A percentile compares a stretch with the other conserved stretches of the same genome.
Conservation (phyloP, 2,113 vertebrate species). For the Arizona elegans region DNA sequence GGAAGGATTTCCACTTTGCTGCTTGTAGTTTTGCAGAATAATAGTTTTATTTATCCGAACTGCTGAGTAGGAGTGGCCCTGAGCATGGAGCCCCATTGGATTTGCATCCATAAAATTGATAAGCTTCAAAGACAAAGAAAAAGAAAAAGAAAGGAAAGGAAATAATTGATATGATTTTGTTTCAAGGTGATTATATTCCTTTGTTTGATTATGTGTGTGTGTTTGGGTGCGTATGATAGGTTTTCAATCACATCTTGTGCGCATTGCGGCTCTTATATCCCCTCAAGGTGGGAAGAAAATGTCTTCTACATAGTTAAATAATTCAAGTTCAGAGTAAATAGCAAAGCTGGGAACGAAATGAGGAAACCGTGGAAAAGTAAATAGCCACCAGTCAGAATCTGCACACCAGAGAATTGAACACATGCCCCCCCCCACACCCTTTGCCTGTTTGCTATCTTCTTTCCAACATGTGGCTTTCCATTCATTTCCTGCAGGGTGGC, state of each 20-base stretch:
- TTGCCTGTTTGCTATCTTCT: neutral
- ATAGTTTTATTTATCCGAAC: slow-evolving; percentile 35
- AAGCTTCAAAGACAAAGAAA: slow-evolving; percentile 17
- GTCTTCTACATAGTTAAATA: slow-evolving; percentile 1
- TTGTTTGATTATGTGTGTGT: neutral
- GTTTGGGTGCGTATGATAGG: neutral
- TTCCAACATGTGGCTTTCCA: neutral
- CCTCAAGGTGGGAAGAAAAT: neutral
- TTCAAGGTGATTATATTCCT: neutral
- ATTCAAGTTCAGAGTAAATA: slow-evolving; percentile 16
- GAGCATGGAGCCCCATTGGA: neutral
- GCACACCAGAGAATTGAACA: neutral
- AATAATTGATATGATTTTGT: slow-evolving; percentile 21
- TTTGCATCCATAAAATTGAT: slow-evolving; percentile 18
- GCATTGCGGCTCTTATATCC: neutral
- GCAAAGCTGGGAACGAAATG: neutral
- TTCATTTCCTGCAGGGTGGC: neutral
- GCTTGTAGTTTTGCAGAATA: slow-evolving; percentile 31
- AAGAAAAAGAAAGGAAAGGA: neutral
- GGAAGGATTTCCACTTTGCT: slow-evolving; percentile 24
- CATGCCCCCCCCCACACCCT: neutral
- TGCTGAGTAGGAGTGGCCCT: slow-evolving; percentile 10
- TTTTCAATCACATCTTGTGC: slow-evolving; percentile 11
- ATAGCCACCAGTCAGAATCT: neutral
- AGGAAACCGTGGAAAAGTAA: neutral